These are phyloP conservation scores for Drosophila prosaltans DNA, from an alignment of 1,140 invertebrate genomes.

Conservation along the genomic window DNA sequence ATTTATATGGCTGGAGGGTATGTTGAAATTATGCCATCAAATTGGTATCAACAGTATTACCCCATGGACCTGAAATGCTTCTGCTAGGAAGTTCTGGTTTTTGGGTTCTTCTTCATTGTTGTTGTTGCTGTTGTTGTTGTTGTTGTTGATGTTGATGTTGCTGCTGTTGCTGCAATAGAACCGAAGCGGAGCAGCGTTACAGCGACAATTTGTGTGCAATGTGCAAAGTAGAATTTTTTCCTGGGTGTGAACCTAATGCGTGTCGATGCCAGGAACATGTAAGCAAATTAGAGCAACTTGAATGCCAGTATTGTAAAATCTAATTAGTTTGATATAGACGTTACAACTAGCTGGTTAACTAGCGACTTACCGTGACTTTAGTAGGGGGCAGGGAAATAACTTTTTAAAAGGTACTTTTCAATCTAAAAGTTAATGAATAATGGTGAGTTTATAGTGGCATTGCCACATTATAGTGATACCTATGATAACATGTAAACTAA, in stretches of 20 bases:
- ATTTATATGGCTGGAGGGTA: slow-evolving; percentile 78
- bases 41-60: slow-evolving; percentile 73
- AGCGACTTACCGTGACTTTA: too few relatives aligned
- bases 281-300: slow-evolving; percentile 74
- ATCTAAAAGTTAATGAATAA: neutral
- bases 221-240: slow-evolving; percentile 75
- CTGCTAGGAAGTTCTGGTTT: slow-evolving; percentile 45
- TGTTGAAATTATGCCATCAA: slow-evolving; percentile 83
- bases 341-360: slow-evolving; percentile 35
- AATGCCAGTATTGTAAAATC: slow-evolving; percentile 28
- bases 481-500: too few relatives aligned
- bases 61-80: slow-evolving; percentile 38
- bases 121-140: neutral
- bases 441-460: slow-evolving; percentile 4
- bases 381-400: slow-evolving; percentile 14
- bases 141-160: neutral
- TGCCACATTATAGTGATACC: neutral
- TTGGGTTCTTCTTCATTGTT: slow-evolving; percentile 28
- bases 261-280: slow-evolving; percentile 63
- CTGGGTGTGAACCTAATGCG: slow-evolving; percentile 79
- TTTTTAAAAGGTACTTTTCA: neutral
- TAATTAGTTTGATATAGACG: slow-evolving; percentile 68
- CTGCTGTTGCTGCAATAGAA: slow-evolving; percentile 9
- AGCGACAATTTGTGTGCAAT: slow-evolving; percentile 77
- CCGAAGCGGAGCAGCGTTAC: slow-evolving; percentile 9